phyloP scores from a whole-genome alignment of 2,888 invertebrate species.

The Bimastos eiseni region DNA sequence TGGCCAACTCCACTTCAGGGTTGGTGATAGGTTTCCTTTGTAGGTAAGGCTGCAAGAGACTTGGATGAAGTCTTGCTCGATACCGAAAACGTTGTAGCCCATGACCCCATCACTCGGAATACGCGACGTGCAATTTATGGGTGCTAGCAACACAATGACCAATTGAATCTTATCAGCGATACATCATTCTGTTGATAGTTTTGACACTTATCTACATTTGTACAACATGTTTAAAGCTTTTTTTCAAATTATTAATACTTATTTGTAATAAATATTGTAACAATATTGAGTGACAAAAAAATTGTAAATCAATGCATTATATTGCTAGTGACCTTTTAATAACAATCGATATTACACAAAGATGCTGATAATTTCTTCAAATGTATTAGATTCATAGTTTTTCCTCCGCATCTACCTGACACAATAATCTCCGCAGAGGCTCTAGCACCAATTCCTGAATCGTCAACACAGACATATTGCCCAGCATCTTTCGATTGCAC shows the following conservation, averaged over 20 bases:
- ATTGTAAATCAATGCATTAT: no score
- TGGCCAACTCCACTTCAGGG: background rate
- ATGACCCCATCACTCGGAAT: background rate
- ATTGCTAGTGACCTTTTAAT: no score
- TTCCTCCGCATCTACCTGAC: background rate
- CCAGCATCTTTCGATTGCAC: background rate
- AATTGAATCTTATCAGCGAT: background rate
- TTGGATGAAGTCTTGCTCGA: background rate
- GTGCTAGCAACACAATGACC: background rate
- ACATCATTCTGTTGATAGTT: no score
- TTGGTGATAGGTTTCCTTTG: background rate
- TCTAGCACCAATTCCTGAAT: background rate
- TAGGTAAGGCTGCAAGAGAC: background rate
- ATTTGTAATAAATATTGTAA: no score
- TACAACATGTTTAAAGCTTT: no score
- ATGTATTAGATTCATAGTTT: no score
- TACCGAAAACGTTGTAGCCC: background rate
- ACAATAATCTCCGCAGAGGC: background rate
- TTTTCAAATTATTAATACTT: no score
- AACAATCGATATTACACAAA: background rate
- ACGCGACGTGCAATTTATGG: background rate
- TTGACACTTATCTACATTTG: no score
- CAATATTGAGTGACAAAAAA: no score
- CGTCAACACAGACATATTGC: conserved; percentile 13
- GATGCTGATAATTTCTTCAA: background rate